phyloP scores from a whole-genome alignment of 1,140 invertebrate genomes.

The Geopemphigus sp. region DNA sequence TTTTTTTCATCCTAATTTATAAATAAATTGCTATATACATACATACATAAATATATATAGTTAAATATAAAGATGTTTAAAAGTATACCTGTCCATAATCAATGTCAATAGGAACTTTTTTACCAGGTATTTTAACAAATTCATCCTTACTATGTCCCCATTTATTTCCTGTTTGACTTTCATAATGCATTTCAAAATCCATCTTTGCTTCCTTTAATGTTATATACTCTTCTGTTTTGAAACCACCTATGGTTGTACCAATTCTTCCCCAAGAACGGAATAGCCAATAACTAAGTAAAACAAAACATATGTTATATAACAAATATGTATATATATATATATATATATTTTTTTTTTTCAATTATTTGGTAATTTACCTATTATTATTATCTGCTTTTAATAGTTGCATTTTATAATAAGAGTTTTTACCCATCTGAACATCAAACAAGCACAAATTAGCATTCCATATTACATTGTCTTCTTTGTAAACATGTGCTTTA shows the following conservation, averaged over 20 bases:
- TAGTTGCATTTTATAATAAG: slow-evolving; percentile 92
- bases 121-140: slow-evolving; percentile 79
- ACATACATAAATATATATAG: too few relatives aligned
- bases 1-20: slow-evolving; percentile 27
- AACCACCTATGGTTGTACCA: slow-evolving; percentile 85
- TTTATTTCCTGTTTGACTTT: slow-evolving; percentile 81
- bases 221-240: slow-evolving; percentile 67
- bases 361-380: too few relatives aligned
- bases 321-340: slow-evolving; percentile 52
- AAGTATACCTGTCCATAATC: slow-evolving; percentile 69
- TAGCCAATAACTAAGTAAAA: slow-evolving; percentile 68
- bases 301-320: slow-evolving; percentile 8
- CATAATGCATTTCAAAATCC: slow-evolving; percentile 69
- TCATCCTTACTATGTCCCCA: slow-evolving; percentile 66
- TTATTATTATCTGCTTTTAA: slow-evolving; percentile 71
- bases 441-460: slow-evolving; percentile 81
- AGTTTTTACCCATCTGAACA: slow-evolving; percentile 83
- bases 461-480: slow-evolving; percentile 67
- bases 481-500: slow-evolving; percentile 75
- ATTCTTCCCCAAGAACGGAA: slow-evolving; percentile 94
- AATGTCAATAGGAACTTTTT: slow-evolving; percentile 86
- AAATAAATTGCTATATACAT: not conserved
- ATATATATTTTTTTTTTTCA: too few relatives aligned
- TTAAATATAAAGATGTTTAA: not conserved
- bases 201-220: slow-evolving; percentile 63